A percentile compares a stretch with the other conserved stretches of the same genome.
Conservation (phyloP, 2,888 invertebrate genomes). For the Lathronympha strigana region DNA sequence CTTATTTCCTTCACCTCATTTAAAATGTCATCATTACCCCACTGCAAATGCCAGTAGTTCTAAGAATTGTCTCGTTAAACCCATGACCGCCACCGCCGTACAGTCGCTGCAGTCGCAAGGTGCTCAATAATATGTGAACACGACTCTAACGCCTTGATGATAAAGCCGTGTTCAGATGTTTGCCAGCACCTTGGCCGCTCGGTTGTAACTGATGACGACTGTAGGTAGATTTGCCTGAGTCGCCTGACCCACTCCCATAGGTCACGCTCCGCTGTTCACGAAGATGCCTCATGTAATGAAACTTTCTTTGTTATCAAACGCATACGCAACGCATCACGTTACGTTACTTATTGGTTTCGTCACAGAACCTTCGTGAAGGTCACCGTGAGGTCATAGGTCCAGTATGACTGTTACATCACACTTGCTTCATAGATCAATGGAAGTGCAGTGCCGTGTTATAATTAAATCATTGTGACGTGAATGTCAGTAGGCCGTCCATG, state of each 20-base stretch:
- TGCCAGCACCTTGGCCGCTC: too few species aligned
- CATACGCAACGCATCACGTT: constrained; percentile 37
- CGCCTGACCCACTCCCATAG: constrained; percentile 23
- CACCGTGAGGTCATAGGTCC: constrained; percentile 19
- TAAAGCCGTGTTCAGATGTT: too few species aligned
- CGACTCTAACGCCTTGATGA: too few species aligned
- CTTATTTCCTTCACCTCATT: not conserved
- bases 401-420: constrained; percentile 18
- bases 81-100: too few species aligned
- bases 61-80: constrained; percentile 4
- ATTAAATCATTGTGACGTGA: constrained; percentile 27
- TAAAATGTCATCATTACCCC: not conserved
- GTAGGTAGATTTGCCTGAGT: too few species aligned
- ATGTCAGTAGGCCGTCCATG: constrained; percentile 23
- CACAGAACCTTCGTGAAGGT: constrained; percentile 39
- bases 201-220: too few species aligned
- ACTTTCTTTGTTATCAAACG: constrained; percentile 41
- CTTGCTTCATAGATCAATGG: constrained; percentile 27
- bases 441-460: constrained; percentile 13
- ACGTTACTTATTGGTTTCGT: constrained; percentile 37
- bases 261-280: constrained; percentile 28
- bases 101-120: too few species aligned
- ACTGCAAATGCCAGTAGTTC: not conserved
- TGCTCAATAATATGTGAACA: too few species aligned
- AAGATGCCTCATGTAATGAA: constrained; percentile 38